A percentile compares a stretch with the other conserved stretches of the same genome.
Conservation (phyloP, 2,888 invertebrate genomes). For the Coenonympha glycerion region DNA sequence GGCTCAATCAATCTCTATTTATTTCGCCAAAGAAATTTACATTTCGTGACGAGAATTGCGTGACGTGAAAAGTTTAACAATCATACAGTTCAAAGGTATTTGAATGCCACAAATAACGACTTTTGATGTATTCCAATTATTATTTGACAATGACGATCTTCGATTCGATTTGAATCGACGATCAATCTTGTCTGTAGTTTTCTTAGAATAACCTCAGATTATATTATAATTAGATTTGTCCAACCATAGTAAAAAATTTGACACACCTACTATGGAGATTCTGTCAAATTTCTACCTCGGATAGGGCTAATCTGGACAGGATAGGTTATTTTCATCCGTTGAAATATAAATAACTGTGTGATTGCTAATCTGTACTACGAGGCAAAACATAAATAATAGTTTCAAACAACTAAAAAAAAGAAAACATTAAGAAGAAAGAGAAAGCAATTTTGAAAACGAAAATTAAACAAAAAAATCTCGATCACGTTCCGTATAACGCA, state of each 20-base stretch:
- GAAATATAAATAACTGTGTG: neutral
- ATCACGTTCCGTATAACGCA: neutral
- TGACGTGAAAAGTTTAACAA: neutral
- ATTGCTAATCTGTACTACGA: neutral
- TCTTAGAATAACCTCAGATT: no score
- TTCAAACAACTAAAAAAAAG: neutral
- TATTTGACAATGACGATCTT: no score
- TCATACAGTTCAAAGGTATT: neutral
- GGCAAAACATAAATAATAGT: neutral
- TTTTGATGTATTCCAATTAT: no score
- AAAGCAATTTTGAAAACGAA: neutral
- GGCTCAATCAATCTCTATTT: no score
- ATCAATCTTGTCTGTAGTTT: no score
- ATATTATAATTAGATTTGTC: no score
- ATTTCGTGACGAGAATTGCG: neutral
- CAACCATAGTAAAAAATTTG: no score
- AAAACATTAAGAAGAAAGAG: neutral
- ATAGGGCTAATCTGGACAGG: no score
- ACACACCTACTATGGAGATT: no score
- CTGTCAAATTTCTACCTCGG: no score
- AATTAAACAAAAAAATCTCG: constrained; percentile 2
- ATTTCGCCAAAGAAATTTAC: neutral
- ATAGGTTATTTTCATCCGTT: no score
- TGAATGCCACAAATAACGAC: neutral
- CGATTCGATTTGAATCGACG: no score